Evolutionary conservation across 2,113 vertebrate genomes (phyloP).

Genomic region (Sitta europaea): DNA sequence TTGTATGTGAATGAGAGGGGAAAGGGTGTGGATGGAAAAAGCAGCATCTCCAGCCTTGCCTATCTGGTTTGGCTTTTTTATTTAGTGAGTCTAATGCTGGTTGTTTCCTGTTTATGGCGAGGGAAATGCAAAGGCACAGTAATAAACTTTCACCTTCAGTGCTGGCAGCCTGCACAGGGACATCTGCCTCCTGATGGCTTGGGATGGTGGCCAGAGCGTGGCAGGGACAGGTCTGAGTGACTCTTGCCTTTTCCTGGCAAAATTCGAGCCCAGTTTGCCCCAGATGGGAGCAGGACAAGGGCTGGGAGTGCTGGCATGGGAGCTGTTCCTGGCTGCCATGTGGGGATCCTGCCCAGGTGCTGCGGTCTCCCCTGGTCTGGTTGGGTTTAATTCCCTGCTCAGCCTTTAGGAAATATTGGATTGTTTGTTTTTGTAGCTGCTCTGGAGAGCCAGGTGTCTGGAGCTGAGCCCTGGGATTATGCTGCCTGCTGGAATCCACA

Average conservation of each 20-base stretch:
- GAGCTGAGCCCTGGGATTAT: not conserved
- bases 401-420: not conserved
- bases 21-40: conserved; percentile 50
- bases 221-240: not conserved
- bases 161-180: conserved; percentile 3
- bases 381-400: not conserved
- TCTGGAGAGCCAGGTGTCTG: not conserved
- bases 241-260: not conserved
- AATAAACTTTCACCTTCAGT: conserved; percentile 53
- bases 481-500: not conserved
- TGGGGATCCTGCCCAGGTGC: not conserved
- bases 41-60: conserved; percentile 40
- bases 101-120: conserved; percentile 44
- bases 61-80: conserved; percentile 24
- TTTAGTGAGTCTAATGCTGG: not conserved
- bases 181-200: not conserved
- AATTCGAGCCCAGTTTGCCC: not conserved
- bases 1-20: conserved; percentile 57
- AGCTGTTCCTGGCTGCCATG: not conserved
- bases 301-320: not conserved
- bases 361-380: not conserved
- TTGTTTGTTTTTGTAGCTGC: not conserved
- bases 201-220: not conserved
- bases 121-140: conserved; percentile 2
- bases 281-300: not conserved